phyloP scores from a whole-genome alignment of 2,113 vertebrate genomes.

The Lampris megalopsis region DNA sequence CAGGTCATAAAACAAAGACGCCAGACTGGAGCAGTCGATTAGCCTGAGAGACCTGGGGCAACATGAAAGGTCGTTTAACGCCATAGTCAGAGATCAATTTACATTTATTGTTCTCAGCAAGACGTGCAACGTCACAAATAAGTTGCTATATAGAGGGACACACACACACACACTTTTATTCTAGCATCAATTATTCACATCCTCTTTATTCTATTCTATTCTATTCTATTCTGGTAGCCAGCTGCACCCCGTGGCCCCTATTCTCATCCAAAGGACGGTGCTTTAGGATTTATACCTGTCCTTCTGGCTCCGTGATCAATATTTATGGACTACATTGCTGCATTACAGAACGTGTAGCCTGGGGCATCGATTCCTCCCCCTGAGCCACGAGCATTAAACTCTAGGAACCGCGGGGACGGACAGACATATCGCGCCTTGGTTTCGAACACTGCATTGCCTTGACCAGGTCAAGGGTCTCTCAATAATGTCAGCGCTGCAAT shows the following conservation, averaged over 20 bases:
- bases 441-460: constrained; percentile 43
- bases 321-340: constrained; percentile 77
- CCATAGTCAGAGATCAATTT: constrained; percentile 51
- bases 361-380: constrained; percentile 55
- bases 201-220: background rate
- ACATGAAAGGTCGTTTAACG: constrained; percentile 30
- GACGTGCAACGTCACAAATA: constrained; percentile 7
- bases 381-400: constrained; percentile 15
- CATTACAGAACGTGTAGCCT: constrained; percentile 64
- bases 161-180: constrained; percentile 10
- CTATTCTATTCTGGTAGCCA: constrained; percentile 16
- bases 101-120: constrained; percentile 40
- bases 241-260: constrained; percentile 34
- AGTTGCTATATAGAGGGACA: background rate
- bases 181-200: background rate
- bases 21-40: constrained; percentile 42
- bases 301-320: constrained; percentile 67
- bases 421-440: constrained; percentile 10
- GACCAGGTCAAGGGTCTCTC: constrained; percentile 28
- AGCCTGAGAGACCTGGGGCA: constrained; percentile 11
- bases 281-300: constrained; percentile 71
- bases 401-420: constrained; percentile 28
- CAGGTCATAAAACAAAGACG: constrained; percentile 54
- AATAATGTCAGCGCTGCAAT: constrained; percentile 17
- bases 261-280: constrained; percentile 45